Evolutionary conservation across 2,113 vertebrate genomes (phyloP).

Genomic region (Apodemus speciosus): DNA sequence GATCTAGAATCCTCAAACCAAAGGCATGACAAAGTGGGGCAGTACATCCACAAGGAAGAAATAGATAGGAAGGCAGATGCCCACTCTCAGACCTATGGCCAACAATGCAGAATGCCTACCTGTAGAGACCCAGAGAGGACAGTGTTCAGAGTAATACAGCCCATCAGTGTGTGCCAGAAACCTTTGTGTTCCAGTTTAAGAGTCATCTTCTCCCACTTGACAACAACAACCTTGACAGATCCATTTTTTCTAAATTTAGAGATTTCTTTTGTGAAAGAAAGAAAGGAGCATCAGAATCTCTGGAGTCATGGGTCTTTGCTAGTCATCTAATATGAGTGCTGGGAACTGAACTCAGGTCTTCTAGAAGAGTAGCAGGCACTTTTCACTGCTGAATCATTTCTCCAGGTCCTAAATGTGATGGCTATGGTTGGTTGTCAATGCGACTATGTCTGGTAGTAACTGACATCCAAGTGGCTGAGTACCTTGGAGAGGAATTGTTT

Average conservation of each 20-base stretch:
- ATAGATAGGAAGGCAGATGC: background rate
- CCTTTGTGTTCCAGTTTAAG: background rate
- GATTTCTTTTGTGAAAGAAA: background rate
- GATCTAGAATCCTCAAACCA: background rate
- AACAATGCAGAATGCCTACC: background rate
- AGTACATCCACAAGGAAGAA: background rate
- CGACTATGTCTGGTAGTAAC: background rate
- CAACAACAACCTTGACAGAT: background rate
- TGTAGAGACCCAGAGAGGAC: background rate
- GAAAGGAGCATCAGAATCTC: background rate
- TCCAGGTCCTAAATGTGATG: background rate
- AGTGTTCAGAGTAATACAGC: background rate
- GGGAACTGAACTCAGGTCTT: no score
- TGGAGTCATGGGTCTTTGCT: background rate
- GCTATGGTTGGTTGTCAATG: background rate
- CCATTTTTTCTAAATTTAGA: background rate
- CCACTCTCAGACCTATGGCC: background rate
- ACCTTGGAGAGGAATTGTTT: background rate
- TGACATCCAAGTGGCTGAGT: background rate
- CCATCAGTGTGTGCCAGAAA: background rate
- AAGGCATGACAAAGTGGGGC: background rate
- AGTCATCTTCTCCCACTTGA: background rate
- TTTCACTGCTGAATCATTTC: background rate
- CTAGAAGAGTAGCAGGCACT: background rate
- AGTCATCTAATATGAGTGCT: background rate